A percentile compares a stretch with the other conserved stretches of the same genome.
These are phyloP conservation scores for Drosophila mojavensis DNA, from an alignment of 1,140 invertebrate genomes.

Conservation along the genomic window DNA sequence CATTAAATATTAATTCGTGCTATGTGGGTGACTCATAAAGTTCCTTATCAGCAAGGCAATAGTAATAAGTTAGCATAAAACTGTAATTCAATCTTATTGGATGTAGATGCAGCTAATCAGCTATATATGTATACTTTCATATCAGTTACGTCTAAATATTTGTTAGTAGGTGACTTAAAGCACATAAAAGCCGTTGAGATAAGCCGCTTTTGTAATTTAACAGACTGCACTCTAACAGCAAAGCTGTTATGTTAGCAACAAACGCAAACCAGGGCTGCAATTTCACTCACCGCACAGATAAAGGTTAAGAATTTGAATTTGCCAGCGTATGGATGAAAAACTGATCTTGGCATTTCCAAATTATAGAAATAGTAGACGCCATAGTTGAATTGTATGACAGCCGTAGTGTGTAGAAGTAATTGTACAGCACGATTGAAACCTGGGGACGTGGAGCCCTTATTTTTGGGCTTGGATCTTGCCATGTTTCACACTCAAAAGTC, in stretches of 20 bases:
- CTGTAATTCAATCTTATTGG: too few species aligned
- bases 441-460: slow-evolving; percentile 61
- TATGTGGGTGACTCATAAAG: background rate
- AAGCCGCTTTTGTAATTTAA: background rate
- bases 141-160: background rate
- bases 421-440: slow-evolving; percentile 65
- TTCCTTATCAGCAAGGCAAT: background rate
- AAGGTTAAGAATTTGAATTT: slow-evolving; percentile 95
- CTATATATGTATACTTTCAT: background rate
- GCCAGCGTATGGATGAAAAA: slow-evolving; percentile 85
- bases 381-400: slow-evolving; percentile 68
- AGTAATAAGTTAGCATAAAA: background rate
- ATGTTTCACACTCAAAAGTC: slow-evolving; percentile 57
- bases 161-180: too few species aligned
- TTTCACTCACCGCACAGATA: slow-evolving; percentile 89
- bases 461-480: slow-evolving; percentile 63
- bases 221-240: background rate
- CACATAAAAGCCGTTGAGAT: background rate
- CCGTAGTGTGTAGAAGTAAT: slow-evolving; percentile 62
- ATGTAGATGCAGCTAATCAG: background rate
- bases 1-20: background rate
- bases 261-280: slow-evolving; percentile 12
- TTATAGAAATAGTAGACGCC: slow-evolving; percentile 58
- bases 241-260: too few species aligned
- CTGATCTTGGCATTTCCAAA: slow-evolving; percentile 50